Evolutionary conservation across 2,113 vertebrate species (phyloP).

Genomic region (Uria lomvia): DNA sequence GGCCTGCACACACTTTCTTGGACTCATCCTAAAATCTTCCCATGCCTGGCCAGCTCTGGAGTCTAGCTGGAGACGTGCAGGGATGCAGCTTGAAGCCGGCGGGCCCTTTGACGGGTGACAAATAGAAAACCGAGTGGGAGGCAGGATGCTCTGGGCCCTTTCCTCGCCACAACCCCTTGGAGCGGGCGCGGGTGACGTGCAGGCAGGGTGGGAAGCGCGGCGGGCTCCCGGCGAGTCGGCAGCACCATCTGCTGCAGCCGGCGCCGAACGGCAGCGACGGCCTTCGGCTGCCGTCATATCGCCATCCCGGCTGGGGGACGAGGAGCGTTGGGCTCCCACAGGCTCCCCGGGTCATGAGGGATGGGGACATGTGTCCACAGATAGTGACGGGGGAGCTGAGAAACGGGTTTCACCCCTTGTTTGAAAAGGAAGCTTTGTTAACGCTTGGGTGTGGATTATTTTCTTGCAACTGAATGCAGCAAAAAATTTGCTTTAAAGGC

Average conservation of each 20-base stretch:
- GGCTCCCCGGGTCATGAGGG: neutral
- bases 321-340: neutral
- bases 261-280: neutral
- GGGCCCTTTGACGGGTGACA: neutral
- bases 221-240: neutral
- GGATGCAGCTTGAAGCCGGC: neutral
- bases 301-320: too few species aligned
- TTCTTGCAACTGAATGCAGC: neutral
- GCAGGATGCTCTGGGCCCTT: fast-evolving
- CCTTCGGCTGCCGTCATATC: fast-evolving
- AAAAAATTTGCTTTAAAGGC: neutral
- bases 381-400: neutral
- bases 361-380: neutral
- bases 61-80: neutral
- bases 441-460: neutral
- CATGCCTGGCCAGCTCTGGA: too few species aligned
- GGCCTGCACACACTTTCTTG: fast-evolving
- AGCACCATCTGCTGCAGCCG: conserved; percentile 49
- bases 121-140: fast-evolving
- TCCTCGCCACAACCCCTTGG: fast-evolving
- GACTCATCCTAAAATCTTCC: neutral
- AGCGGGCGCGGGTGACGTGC: neutral
- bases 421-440: neutral
- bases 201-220: fast-evolving
- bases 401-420: neutral